Evolutionary conservation across 2,113 vertebrate species (phyloP).

Genomic region (zebrafish (Danio rerio)): DNA sequence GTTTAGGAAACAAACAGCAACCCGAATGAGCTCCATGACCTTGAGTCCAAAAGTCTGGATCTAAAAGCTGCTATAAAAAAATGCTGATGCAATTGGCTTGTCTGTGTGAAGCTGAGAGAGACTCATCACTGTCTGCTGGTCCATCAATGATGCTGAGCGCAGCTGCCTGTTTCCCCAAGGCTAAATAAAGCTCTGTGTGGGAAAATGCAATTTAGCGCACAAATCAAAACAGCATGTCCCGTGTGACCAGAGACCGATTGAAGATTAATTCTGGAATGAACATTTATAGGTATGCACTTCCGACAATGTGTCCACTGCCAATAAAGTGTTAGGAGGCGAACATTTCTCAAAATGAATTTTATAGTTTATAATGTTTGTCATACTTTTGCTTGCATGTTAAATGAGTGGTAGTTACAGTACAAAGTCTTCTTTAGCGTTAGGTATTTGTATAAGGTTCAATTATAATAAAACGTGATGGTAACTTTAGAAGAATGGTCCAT

Average conservation of each 20-base stretch:
- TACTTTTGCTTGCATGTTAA: too few species aligned
- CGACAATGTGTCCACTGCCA: not conserved
- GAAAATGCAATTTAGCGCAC: constrained; percentile 46
- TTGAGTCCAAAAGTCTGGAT: not conserved
- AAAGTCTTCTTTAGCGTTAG: not conserved
- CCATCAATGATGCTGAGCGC: constrained; percentile 50
- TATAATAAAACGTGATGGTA: not conserved
- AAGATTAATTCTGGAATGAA: constrained; percentile 50
- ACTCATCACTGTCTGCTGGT: constrained; percentile 24
- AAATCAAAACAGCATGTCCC: constrained; percentile 36
- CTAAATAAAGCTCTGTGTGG: constrained; percentile 51
- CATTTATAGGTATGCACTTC: constrained; percentile 17
- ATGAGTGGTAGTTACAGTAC: not conserved
- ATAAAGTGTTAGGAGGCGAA: not conserved
- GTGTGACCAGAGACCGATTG: constrained; percentile 40
- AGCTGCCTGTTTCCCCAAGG: constrained; percentile 48
- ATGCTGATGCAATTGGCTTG: constrained; percentile 13
- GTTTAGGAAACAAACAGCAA: constrained; percentile 27
- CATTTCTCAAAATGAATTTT: not conserved
- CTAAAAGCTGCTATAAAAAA: constrained; percentile 10
- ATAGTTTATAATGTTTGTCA: too few species aligned
- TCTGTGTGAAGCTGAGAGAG: constrained; percentile 59
- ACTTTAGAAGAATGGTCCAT: too few species aligned
- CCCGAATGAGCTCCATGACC: not conserved
- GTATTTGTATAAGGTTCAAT: not conserved